A percentile compares a stretch with the other conserved stretches of the same genome.
Evolutionary conservation across 1,140 invertebrate species (phyloP).

Genomic region (Leptoteleia sp.): DNA sequence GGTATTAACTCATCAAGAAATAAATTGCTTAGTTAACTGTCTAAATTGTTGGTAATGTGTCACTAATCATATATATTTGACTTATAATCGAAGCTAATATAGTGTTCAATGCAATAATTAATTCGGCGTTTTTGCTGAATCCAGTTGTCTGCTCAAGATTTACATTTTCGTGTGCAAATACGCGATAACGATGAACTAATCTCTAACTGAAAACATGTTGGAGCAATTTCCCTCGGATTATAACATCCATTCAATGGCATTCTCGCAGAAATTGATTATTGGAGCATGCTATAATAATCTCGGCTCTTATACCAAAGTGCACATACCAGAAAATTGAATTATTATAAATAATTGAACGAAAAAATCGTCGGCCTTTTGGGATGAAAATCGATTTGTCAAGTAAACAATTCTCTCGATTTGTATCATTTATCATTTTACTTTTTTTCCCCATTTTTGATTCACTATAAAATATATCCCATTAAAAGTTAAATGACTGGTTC

Average conservation of each 20-base stretch:
- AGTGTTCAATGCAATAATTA: too few relatives aligned
- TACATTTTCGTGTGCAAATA: slow-evolving; percentile 5
- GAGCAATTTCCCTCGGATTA: slow-evolving; percentile 31
- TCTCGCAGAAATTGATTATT: slow-evolving; percentile 27
- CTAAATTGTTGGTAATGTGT: slow-evolving; percentile 32
- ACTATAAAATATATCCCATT: too few relatives aligned
- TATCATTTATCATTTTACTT: not conserved
- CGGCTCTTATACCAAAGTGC: slow-evolving; percentile 1
- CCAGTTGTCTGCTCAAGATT: not conserved
- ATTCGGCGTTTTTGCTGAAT: not conserved
- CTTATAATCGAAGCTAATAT: not conserved
- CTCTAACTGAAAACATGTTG: slow-evolving; percentile 7
- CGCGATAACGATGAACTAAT: not conserved
- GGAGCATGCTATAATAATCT: slow-evolving; percentile 2
- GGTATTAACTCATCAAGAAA: slow-evolving; percentile 56
- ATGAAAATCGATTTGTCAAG: too few relatives aligned
- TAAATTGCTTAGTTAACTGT: slow-evolving; percentile 53
- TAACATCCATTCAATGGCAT: slow-evolving; percentile 20
- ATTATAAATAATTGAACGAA: slow-evolving; percentile 5
- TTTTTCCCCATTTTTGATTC: too few relatives aligned
- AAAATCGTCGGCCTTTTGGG: too few relatives aligned
- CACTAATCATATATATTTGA: slow-evolving; percentile 23
- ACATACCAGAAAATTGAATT: slow-evolving; percentile 9
- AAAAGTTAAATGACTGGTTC: too few relatives aligned
- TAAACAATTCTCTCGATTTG: too few relatives aligned